A percentile compares a stretch with the other conserved stretches of the same genome.
These are phyloP conservation scores for Lipotes vexillifer DNA, from an alignment of 2,113 vertebrate species.

Conservation along the genomic window DNA sequence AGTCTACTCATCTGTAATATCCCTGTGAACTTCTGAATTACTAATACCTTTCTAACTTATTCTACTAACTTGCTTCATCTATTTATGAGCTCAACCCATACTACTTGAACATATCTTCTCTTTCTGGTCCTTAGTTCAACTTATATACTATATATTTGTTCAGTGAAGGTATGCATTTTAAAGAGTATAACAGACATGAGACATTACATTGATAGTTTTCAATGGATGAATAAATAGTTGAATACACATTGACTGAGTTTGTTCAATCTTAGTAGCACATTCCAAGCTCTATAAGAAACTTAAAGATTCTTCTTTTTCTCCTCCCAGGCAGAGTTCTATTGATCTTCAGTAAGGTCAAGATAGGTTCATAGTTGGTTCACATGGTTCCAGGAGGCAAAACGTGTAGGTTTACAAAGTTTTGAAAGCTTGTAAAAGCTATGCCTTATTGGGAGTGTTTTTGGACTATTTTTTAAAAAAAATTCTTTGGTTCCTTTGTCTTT, in stretches of 20 bases:
- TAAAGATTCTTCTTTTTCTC: not conserved
- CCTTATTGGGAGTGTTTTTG: not conserved
- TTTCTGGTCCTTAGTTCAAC: not conserved
- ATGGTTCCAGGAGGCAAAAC: not conserved
- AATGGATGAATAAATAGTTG: not conserved
- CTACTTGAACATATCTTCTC: not conserved
- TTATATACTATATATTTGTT: not conserved
- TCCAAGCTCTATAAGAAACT: not conserved
- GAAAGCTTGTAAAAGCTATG: not conserved
- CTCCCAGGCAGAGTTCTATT: not conserved
- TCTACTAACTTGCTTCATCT: not conserved
- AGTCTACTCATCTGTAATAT: not conserved
- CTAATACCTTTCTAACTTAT: not conserved
- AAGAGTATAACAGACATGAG: not conserved
- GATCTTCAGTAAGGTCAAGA: not conserved
- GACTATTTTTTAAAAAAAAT: not conserved
- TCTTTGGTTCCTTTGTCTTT: not conserved
- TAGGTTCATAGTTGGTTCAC: not conserved
- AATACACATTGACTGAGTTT: not conserved
- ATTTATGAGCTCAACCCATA: not conserved
- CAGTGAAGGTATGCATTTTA: not conserved
- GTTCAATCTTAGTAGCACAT: not conserved
- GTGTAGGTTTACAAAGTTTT: not conserved
- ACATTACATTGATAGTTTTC: not conserved
- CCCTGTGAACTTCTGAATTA: not conserved